Evolutionary conservation across 1,140 invertebrate genomes (phyloP).

Genomic region (Drosophila busckii): DNA sequence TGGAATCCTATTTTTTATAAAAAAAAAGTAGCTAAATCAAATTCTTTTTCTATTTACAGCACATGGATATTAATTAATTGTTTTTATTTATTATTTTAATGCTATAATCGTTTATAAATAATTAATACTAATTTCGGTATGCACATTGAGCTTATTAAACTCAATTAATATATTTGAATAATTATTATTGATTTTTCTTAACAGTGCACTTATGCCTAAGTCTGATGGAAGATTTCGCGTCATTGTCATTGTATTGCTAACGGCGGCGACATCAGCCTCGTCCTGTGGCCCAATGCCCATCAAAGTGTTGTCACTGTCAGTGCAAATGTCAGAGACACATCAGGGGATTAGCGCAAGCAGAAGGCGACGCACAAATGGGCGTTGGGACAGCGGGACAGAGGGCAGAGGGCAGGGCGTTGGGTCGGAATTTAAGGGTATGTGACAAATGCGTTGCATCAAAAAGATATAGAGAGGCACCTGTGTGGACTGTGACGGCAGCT

Average conservation of each 20-base stretch:
- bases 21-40: too few species aligned
- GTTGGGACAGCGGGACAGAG: background rate
- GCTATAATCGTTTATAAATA: too few species aligned
- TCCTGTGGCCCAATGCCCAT: slow-evolving; percentile 48
- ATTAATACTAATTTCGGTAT: too few species aligned
- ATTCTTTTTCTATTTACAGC: too few species aligned
- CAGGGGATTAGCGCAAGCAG: slow-evolving; percentile 70
- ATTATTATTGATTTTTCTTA: too few species aligned
- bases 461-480: slow-evolving; percentile 48
- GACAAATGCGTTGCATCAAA: slow-evolving; percentile 49
- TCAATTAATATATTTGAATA: too few species aligned
- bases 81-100: too few species aligned
- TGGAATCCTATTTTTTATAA: too few species aligned
- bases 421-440: slow-evolving; percentile 67
- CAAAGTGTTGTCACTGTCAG: slow-evolving; percentile 79
- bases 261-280: slow-evolving; percentile 16
- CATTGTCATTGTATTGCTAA: slow-evolving; percentile 52
- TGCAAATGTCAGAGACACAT: slow-evolving; percentile 77
- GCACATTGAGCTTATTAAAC: too few species aligned
- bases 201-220: background rate
- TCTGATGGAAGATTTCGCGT: slow-evolving; percentile 50
- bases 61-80: too few species aligned
- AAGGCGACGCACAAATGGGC: slow-evolving; percentile 23
- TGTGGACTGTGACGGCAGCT: too few species aligned
- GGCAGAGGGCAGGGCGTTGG: slow-evolving; percentile 15